phyloP scores from a whole-genome alignment of 2,797 vertebrate species.

The Squalus acanthias region DNA sequence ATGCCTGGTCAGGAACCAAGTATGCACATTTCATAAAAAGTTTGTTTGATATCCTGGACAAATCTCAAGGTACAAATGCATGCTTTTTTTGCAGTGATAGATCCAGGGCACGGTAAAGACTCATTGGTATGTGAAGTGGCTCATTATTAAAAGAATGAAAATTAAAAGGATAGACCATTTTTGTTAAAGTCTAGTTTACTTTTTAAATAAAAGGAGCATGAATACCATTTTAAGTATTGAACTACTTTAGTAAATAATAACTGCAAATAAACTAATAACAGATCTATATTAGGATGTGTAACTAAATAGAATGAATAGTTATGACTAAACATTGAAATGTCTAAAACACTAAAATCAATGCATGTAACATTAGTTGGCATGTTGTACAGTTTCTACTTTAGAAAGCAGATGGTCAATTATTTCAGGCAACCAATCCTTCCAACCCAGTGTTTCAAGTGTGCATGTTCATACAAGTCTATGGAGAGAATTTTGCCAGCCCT shows the following conservation, averaged over 20 bases:
- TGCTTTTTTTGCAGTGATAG: background rate
- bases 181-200: background rate
- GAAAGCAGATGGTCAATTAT: constrained; percentile 33
- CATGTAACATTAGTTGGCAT: background rate
- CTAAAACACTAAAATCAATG: background rate
- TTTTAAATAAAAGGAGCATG: background rate
- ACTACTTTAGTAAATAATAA: background rate
- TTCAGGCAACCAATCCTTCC: constrained; percentile 1
- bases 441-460: constrained; percentile 1
- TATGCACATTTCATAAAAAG: background rate
- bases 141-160: background rate
- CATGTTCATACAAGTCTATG: background rate
- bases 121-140: background rate
- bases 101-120: background rate
- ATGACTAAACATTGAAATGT: background rate
- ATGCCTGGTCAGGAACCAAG: background rate
- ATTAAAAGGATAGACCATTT: background rate
- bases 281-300: background rate
- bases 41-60: background rate
- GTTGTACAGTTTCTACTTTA: background rate
- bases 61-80: background rate
- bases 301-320: background rate
- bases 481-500: too few relatives aligned
- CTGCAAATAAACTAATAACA: background rate
- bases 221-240: background rate